phyloP scores from a whole-genome alignment of 30 jellyfish, hydroid and myxozoan genomes.

The Cassiopea xamachana region DNA sequence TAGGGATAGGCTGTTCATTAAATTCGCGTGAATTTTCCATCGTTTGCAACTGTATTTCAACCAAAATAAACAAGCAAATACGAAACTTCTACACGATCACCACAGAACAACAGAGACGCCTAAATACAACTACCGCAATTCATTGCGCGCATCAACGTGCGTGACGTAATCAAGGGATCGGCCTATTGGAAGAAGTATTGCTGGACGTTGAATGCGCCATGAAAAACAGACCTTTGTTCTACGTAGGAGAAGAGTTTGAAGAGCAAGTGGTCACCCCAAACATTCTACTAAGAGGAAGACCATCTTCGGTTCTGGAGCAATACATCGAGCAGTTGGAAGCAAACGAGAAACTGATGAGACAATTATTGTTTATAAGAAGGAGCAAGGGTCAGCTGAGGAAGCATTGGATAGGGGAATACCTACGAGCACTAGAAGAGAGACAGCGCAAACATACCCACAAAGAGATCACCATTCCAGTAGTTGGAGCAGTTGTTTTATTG shows the following conservation, averaged over 20 bases:
- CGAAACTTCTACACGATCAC: too few relatives aligned
- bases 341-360: conserved; percentile 4
- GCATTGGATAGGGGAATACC: conserved; percentile 39
- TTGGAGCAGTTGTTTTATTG: conserved; percentile 38
- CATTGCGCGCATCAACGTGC: too few relatives aligned
- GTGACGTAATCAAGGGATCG: too few relatives aligned
- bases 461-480: background rate
- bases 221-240: conserved; percentile 61
- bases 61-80: too few relatives aligned
- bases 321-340: conserved; percentile 23
- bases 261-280: conserved; percentile 58
- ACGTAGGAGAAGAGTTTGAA: conserved; percentile 70
- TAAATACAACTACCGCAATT: too few relatives aligned
- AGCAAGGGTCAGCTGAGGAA: conserved; percentile 52
- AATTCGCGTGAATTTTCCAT: too few relatives aligned
- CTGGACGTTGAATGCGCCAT: conserved; percentile 42
- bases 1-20: too few relatives aligned
- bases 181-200: conserved; percentile 31
- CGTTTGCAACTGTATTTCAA: too few relatives aligned
- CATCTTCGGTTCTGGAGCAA: conserved; percentile 50
- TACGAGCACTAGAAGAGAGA: conserved; percentile 26
- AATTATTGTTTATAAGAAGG: conserved; percentile 7
- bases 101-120: too few relatives aligned
- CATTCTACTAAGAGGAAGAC: conserved; percentile 49
- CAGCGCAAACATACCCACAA: conserved; percentile 7